Evolutionary conservation across 2,888 invertebrate species (phyloP).

Genomic region (Philhelius pedissequus): DNA sequence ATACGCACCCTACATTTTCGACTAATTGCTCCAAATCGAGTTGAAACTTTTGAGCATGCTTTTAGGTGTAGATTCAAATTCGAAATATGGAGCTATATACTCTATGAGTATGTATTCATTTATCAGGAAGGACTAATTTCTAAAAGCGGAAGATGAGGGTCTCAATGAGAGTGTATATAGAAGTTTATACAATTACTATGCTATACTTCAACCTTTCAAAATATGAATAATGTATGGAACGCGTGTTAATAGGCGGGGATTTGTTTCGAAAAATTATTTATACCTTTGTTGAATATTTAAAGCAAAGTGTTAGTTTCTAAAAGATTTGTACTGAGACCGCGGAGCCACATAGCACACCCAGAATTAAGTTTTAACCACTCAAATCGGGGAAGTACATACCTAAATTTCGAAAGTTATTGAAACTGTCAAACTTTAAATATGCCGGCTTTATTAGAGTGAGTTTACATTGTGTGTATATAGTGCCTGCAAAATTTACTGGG

Average conservation of each 20-base stretch:
- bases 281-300: background rate
- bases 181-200: background rate
- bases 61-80: background rate
- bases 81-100: too few species aligned
- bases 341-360: background rate
- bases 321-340: background rate
- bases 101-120: too few species aligned
- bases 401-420: background rate
- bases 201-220: background rate
- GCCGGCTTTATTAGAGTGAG: too few species aligned
- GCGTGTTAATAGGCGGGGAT: conserved; percentile 12
- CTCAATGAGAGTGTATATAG: background rate
- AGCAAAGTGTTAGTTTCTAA: background rate
- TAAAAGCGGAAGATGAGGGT: background rate
- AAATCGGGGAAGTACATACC: too few species aligned
- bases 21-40: conserved; percentile 8
- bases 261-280: conserved; percentile 7
- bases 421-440: too few species aligned
- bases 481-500: too few species aligned
- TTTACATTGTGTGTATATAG: too few species aligned
- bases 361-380: background rate
- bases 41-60: conserved; percentile 6
- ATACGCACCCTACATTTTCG: background rate
- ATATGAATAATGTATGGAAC: conserved; percentile 12
- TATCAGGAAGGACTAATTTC: conserved; percentile 6